Evolutionary conservation across 2,888 invertebrate genomes (phyloP), one percentile per base, ranked within the genome.

Genomic region (Clepsis dumicolana): DNA sequence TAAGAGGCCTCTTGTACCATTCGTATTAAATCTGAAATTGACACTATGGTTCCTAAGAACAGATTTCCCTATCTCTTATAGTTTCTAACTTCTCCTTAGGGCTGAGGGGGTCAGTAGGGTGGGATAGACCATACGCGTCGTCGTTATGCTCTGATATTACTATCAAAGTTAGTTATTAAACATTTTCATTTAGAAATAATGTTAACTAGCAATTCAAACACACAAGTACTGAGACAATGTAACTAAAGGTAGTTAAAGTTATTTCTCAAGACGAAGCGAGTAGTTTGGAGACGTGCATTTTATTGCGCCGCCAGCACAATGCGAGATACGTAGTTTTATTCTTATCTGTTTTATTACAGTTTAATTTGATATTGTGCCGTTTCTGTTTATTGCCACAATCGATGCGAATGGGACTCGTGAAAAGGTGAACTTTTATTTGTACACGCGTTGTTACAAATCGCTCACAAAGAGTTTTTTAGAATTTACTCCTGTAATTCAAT

Each of bases 281-380:
- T 56, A 56, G 35, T 63, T 67, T 3, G 21, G 41, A 38, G 41
- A 59, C 38, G 59, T 41, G 52, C 54, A 56, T 60, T 67, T 67
- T 67, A 67, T 35, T 38, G 66, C 66, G 44, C 16, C 62, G 56
- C 16, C 41, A 48, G 56, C 41, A 67, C 62, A 62, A 50, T 57
- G 35, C 21, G 59, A 59, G 25, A 41, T 57, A 61, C 50, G 32
- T 61, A 8, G 35, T 27, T 59, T 44, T 32, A 62, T 52, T 57
- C 67, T 67, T 67, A 67, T 63, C 67, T 38, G 56, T 67, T 67
- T 67, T 67, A 63, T 67, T 57, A 21, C 38, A 18, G n/a, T 32
- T 50, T 35, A 25, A 48, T 50, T 65, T 61, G 24, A 44, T 57
- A 21, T n/a, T 50, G 62, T 27, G 52, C 52, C 18, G 27, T 27